Conservation (phyloP, 2,113 vertebrate genomes). For the Phyllostomus discolor region DNA sequence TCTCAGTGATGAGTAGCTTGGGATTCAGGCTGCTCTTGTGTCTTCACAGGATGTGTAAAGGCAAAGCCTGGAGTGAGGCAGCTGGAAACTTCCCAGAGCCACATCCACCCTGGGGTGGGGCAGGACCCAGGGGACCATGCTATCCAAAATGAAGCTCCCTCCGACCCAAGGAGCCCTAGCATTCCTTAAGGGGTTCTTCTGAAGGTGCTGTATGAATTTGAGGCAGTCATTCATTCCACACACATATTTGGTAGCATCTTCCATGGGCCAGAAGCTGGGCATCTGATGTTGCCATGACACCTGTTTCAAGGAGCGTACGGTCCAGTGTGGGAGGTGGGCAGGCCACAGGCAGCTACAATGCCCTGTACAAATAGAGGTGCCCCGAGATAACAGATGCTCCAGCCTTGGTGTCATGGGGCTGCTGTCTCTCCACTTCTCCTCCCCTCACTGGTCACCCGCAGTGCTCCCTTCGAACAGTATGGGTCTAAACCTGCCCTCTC, state of each 20-base stretch:
- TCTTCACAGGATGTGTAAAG: not conserved
- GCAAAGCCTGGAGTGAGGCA: not conserved
- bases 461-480: no score
- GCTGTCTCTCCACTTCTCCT: no score
- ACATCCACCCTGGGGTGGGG: not conserved
- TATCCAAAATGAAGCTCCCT: not conserved
- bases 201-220: not conserved
- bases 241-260: not conserved
- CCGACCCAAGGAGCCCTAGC: not conserved
- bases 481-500: not conserved
- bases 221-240: not conserved
- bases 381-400: not conserved
- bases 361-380: accelerated
- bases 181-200: not conserved
- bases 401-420: not conserved
- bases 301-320: accelerated
- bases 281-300: not conserved
- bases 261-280: not conserved
- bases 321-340: not conserved
- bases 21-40: not conserved
- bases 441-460: not conserved
- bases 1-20: not conserved
- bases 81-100: not conserved
- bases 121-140: not conserved
- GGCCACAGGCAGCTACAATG: not conserved